These are phyloP conservation scores for Naja naja DNA, from an alignment of 2,113 vertebrate genomes.

Conservation along the genomic window DNA sequence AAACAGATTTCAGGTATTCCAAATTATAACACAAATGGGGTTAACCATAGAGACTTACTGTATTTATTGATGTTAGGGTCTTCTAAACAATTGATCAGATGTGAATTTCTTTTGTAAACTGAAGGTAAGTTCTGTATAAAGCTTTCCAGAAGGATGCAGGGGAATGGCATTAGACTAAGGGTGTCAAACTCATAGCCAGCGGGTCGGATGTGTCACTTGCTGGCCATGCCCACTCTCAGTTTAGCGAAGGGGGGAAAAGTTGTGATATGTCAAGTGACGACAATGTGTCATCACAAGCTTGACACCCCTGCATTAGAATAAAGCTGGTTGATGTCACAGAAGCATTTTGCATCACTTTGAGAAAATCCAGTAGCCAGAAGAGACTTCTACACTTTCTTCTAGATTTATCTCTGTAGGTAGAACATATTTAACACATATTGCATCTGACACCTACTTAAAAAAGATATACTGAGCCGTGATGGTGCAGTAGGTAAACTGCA, in stretches of 20 bases:
- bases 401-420: background rate
- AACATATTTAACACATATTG: background rate
- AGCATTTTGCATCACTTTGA: background rate
- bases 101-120: no score
- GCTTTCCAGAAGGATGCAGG: background rate
- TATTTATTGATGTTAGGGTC: background rate
- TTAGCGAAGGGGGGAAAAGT: no score
- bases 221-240: no score
- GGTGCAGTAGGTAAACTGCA: no score
- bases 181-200: no score
- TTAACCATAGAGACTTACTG: background rate
- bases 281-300: no score
- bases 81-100: background rate
- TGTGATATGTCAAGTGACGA: no score
- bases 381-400: background rate
- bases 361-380: background rate
- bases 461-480: rapidly evolving
- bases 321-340: background rate
- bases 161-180: background rate
- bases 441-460: background rate
- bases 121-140: background rate
- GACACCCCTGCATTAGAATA: background rate
- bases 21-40: background rate
- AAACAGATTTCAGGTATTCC: background rate
- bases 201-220: no score